Evolutionary conservation across 1,140 invertebrate species (phyloP).

Genomic region (Pararge aegeria): DNA sequence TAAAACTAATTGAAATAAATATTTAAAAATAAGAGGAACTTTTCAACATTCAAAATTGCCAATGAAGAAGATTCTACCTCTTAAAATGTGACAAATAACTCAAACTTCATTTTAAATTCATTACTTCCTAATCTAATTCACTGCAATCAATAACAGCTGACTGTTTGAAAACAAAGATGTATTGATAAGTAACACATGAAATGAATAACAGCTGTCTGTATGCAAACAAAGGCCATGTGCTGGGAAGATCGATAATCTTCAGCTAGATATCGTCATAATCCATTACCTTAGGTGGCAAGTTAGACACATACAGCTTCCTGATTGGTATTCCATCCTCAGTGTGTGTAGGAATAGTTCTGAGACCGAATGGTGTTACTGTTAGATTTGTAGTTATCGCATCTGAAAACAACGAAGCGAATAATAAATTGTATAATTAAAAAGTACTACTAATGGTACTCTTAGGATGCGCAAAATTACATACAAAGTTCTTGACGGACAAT

Average conservation of each 20-base stretch:
- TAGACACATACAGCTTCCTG: conserved; percentile 68
- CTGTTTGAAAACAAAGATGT: not conserved
- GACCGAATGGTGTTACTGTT: conserved; percentile 41
- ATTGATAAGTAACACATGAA: no score
- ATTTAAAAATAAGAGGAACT: no score
- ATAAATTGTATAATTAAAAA: conserved; percentile 11
- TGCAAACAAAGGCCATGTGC: conserved; percentile 2
- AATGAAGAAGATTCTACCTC: no score
- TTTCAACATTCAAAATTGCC: no score
- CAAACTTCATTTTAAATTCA: no score
- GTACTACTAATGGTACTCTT: no score
- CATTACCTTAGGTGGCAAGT: conserved; percentile 66
- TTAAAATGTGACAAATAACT: no score
- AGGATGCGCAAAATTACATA: conserved; percentile 38
- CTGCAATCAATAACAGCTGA: not conserved
- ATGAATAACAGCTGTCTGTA: not conserved
- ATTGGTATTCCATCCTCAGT: conserved; percentile 76
- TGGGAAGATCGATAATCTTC: not conserved
- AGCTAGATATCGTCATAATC: not conserved
- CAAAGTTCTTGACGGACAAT: conserved; percentile 55
- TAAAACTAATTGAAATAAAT: no score
- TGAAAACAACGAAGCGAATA: conserved; percentile 34
- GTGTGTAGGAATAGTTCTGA: conserved; percentile 62
- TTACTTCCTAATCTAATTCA: no score
- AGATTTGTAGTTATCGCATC: conserved; percentile 48